Base-by-base conservation (phyloP, 92 coral and sea anemone species). In the Zoanthus sociatus region DNA sequence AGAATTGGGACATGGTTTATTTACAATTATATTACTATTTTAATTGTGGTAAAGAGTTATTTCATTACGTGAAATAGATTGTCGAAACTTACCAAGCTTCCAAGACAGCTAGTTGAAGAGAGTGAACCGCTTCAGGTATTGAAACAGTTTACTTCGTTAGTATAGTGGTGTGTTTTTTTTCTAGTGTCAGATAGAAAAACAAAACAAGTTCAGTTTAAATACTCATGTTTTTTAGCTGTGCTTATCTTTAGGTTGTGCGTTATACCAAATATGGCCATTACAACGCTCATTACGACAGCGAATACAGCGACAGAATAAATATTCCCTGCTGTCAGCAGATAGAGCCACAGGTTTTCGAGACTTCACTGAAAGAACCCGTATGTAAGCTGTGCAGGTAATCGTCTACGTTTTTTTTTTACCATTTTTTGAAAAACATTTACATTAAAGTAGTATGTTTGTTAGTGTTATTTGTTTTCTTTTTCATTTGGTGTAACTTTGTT, bases 241-340 rank as follows among this genome's bases (percentile, higher is more conserved):
- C 1, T 50, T 50, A 7, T 50, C 55, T 50, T 50, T 11, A 50
- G 55, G 55, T 96, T 86, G 98, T 97, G 20, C 94, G 95, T 44
- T 97, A 97, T 88, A 87, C 91, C 6, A 69, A 71, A 46, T 54
- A 86, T 63, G 99, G 99, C 10, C 99, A 97, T 73, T 97, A 97
- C 64, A 96, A 97, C 82, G 99, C 99, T 50, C 99, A 97, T 88
- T 95, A 88, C 67, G 99, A 97, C 88, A 91, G 97, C 32, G 99
- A 97, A 71, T 93, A 98, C 6, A 95, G 95, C 73, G 81, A 83
- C 45, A 78, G 94, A 51, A 86, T 91, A 7, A 93, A 92, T 33
- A 91, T 86, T 17, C 93, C 88, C 15, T 97, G 99, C 78, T 97
- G 99, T 71, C 99, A 97, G 66, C 93, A 88, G 87, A 69, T 92